These are phyloP conservation scores for Lypha dubia DNA, from an alignment of 2,888 invertebrate species.

Conservation along the genomic window DNA sequence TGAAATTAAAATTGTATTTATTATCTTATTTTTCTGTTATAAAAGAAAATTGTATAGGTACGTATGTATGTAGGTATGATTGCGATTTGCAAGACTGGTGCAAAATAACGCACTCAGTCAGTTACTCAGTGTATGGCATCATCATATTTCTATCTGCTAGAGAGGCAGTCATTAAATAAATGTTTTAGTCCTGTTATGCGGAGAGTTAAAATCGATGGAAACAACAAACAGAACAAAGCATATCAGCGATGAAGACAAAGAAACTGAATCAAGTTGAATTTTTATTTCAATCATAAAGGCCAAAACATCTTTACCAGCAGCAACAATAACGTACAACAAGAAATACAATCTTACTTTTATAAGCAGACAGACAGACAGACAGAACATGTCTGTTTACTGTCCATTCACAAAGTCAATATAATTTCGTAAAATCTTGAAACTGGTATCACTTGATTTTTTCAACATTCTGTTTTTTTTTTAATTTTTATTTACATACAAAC, in stretches of 20 bases:
- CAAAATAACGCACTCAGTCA: no score
- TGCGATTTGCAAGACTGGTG: no score
- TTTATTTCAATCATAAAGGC: constrained; percentile 42
- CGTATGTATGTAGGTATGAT: no score
- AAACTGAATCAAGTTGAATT: constrained; percentile 25
- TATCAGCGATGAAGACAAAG: constrained; percentile 6
- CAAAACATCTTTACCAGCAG: constrained; percentile 19
- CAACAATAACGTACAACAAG: constrained; percentile 16
- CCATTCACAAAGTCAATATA: constrained; percentile 58
- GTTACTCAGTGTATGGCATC: no score
- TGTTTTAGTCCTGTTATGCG: constrained; percentile 43
- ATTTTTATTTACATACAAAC: constrained; percentile 1
- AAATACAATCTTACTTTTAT: neutral
- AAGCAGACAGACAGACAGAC: constrained; percentile 24
- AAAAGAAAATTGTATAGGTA: no score
- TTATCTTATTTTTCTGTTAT: no score
- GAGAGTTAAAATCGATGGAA: neutral
- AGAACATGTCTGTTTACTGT: constrained; percentile 11
- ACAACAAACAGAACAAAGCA: constrained; percentile 56
- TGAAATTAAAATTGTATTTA: no score
- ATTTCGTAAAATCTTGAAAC: constrained; percentile 47
- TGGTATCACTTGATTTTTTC: constrained; percentile 62
- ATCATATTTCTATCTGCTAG: no score
- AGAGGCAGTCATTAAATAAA: neutral
- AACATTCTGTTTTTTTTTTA: constrained; percentile 41